Evolutionary conservation across 1,140 invertebrate genomes (phyloP), one percentile per base, ranked within the genome.

Genomic region (Megathymus violae): DNA sequence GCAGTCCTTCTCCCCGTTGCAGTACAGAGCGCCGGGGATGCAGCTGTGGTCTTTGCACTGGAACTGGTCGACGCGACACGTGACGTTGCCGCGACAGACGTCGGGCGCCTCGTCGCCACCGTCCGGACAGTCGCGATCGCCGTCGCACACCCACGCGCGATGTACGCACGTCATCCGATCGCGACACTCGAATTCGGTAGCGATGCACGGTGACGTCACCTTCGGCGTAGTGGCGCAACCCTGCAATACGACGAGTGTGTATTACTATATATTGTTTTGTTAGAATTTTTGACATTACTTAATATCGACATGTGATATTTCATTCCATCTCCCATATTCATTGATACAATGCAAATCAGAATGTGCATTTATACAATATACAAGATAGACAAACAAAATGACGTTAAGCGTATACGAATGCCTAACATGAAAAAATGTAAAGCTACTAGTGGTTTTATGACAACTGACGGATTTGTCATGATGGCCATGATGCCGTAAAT

Each of bases 111-210:
- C 97, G 75, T 98, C 97, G 0, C 93, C 94, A 7, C 96, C 96
- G 75, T 97, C 96, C 0, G 95, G 94, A 79, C 97, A 98, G 80
- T 98, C 97, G 4, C 92, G 93, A 71, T 96, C 95, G 0, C 97
- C 96, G 76, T 98, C 97, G 82, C 97, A 98, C 0, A 97, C 91
- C 96, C 96, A 97, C 13, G 92, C 94, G 52, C 93, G 94, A 75
- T 97, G 95, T 25, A 99, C 95, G 86, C 98, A 99, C 19, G 97
- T 97, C 41, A 97, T 92, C 27, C 93, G 93, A 85, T 97, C 97
- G 5, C 93, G 94, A 85, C 98, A 99, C 67, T 96, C 94, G 80
- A 97, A 99, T 74, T 98, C 96, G 16, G 91, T 93, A 3, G 89
- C 89, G 66, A 92, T 88, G 76, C 95, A 95, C 62, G 94, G 92